phyloP scores from a whole-genome alignment of 2,113 vertebrate species.

The Melanotaenia duboulayi region DNA sequence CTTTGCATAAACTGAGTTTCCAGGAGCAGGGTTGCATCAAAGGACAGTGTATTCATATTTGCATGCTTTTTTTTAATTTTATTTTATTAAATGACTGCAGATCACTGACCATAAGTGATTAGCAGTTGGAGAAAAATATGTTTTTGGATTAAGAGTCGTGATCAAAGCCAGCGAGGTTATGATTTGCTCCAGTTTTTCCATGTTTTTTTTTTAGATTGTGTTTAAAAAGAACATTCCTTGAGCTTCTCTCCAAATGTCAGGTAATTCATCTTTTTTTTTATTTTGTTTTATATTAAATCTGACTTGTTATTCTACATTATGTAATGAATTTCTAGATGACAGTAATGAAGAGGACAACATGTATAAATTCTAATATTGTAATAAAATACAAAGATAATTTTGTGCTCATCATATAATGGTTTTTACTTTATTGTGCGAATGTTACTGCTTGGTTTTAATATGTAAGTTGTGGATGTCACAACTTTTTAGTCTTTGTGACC shows the following conservation, averaged over 20 bases:
- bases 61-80: conserved; percentile 15
- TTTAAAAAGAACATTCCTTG: conserved; percentile 57
- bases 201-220: conserved; percentile 40
- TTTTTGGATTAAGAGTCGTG: conserved; percentile 10
- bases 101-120: too few relatives aligned
- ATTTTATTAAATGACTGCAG: too few relatives aligned
- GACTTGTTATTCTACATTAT: conserved; percentile 63
- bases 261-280: conserved; percentile 40
- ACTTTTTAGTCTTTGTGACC: neutral
- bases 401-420: conserved; percentile 14
- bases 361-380: conserved; percentile 73
- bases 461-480: neutral
- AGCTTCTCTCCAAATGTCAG: conserved; percentile 47
- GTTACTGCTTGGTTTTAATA: neutral
- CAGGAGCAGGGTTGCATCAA: conserved; percentile 5
- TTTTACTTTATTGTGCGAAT: neutral
- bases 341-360: conserved; percentile 42
- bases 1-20: conserved; percentile 18
- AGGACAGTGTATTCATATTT: conserved; percentile 42
- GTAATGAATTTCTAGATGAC: conserved; percentile 65
- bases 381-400: conserved; percentile 64
- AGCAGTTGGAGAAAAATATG: too few relatives aligned
- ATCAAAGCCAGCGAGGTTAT: conserved; percentile 7
- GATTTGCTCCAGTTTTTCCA: neutral
- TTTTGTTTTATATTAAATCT: conserved; percentile 58